These are phyloP conservation scores for Thermophis baileyi DNA, from an alignment of 2,113 vertebrate species.

Conservation along the genomic window DNA sequence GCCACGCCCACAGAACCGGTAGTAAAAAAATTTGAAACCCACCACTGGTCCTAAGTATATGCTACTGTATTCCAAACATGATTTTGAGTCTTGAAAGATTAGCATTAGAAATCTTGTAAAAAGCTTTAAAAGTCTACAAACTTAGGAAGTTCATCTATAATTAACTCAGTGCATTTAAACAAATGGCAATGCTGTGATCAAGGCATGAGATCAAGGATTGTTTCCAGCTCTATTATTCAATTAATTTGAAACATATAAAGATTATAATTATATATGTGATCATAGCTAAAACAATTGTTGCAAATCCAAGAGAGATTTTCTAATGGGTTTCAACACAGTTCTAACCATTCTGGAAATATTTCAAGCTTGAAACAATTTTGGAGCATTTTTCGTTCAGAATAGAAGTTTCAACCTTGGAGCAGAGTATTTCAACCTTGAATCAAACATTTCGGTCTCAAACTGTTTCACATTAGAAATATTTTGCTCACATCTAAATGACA, in stretches of 20 bases:
- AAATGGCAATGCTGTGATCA: background rate
- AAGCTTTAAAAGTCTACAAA: background rate
- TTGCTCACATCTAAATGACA: background rate
- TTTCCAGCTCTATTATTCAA: background rate
- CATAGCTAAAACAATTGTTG: background rate
- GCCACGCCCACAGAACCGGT: too few species aligned
- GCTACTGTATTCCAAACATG: background rate
- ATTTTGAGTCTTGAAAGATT: background rate
- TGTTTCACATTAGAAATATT: background rate
- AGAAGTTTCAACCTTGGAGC: background rate
- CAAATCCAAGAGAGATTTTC: background rate
- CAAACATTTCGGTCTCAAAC: background rate
- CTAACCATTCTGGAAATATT: background rate
- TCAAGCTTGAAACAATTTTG: background rate
- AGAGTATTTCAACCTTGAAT: background rate
- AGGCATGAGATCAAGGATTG: background rate
- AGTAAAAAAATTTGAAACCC: too few species aligned
- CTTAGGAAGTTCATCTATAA: background rate
- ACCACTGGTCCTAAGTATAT: background rate
- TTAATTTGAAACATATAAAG: background rate
- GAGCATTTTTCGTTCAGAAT: background rate
- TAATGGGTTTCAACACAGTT: background rate
- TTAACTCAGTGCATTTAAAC: background rate
- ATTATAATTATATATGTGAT: background rate
- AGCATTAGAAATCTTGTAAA: background rate